Base-by-base conservation (phyloP, 1,140 invertebrate species). In the Drosophila subobscura region DNA sequence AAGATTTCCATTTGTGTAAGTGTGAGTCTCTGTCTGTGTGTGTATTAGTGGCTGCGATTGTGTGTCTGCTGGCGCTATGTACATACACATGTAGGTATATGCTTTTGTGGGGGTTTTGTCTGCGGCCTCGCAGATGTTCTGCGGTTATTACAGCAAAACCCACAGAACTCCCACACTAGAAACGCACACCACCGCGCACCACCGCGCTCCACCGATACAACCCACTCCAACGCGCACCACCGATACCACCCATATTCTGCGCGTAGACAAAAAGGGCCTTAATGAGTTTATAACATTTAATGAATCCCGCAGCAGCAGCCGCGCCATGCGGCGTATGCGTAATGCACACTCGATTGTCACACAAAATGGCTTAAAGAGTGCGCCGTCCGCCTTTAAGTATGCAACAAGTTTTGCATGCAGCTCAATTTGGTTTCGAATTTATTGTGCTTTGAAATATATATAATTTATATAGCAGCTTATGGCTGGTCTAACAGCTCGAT, bases 221-320 rank as follows among this genome's bases (percentile, higher is more conserved):
- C 16, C 16, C 6, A 12, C 37, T 0, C 29, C 22, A 20, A 60
- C 27, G 16, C 16, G 16, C 16, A 20, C 16, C 40, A 37, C 46
- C 52, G 6, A 52, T 51, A 47, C 5, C 56, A 68, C 45, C 41
- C 37, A 63, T 47, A 79, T 50, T 75, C 50, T 50, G 71, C 50
- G 52, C 46, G 61, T 59, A 81, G 77, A 79, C 55, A 60, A 65
- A 68, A 70, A 67, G 54, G 60, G 67, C 10, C 33, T 37, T 85
- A 85, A 85, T 85, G 80, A 85, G 81, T 85, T 85, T 85, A 85
- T 85, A 85, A 80, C 81, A 80, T 79, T 85, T 77, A 85, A 79
- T 85, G 73, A 85, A 85, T 66, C 63, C 63, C 50, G 20, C 63
- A 55, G 42, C 33, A 16, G 20, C 29, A 37, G 44, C 54, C 23